These are phyloP conservation scores for Hipposideros larvatus DNA, from an alignment of 2,797 vertebrate genomes.

Conservation along the genomic window DNA sequence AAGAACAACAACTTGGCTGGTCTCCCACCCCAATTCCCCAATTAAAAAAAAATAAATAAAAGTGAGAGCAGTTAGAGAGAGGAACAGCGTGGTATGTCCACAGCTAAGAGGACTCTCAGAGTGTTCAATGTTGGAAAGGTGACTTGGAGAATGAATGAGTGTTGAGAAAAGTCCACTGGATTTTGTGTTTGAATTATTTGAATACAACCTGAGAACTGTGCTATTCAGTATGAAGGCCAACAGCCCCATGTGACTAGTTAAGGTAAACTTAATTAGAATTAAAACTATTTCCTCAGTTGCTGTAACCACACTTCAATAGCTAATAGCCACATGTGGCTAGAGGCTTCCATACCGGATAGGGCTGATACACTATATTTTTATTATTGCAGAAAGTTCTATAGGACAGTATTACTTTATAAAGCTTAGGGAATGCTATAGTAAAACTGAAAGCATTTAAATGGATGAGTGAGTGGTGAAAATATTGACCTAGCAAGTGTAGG, in stretches of 20 bases:
- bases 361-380: neutral
- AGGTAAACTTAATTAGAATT: constrained; percentile 20
- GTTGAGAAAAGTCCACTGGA: neutral
- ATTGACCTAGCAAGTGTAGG: neutral
- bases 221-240: neutral
- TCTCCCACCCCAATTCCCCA: too few relatives aligned
- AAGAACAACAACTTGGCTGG: too few relatives aligned
- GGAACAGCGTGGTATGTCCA: neutral
- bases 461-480: neutral
- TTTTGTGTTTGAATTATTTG: constrained; percentile 37
- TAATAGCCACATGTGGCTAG: neutral
- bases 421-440: neutral
- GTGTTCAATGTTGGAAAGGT: neutral
- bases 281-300: neutral
- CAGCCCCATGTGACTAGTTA: constrained; percentile 17
- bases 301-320: neutral
- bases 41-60: neutral
- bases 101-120: neutral
- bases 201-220: neutral
- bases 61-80: neutral
- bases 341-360: neutral
- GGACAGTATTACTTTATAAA: neutral
- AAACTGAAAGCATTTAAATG: neutral
- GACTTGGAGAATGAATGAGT: neutral
- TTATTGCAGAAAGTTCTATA: neutral